These are phyloP conservation scores for Fragum whitleyi DNA, from an alignment of 2,888 invertebrate genomes.

Conservation along the genomic window DNA sequence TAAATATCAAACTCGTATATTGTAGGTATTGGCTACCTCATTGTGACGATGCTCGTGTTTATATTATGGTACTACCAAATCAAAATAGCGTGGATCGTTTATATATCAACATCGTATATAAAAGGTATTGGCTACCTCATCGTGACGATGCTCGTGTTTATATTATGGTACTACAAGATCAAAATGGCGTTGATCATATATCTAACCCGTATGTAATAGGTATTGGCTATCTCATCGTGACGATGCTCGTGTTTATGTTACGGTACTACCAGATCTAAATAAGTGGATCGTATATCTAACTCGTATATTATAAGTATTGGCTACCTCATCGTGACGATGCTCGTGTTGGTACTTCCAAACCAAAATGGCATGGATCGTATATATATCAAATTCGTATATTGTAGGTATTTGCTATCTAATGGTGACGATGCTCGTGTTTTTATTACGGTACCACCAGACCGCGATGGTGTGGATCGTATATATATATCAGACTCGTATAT, in stretches of 20 bases:
- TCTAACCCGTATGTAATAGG: too few species aligned
- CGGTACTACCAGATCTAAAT: slow-evolving; percentile 7
- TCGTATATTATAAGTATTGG: too few species aligned
- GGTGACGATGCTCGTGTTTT: not conserved
- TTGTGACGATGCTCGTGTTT: slow-evolving; percentile 12
- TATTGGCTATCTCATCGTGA: too few species aligned
- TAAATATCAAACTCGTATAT: too few species aligned
- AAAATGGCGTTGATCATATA: slow-evolving; percentile 12
- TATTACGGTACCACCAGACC: not conserved
- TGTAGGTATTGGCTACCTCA: slow-evolving; percentile 9
- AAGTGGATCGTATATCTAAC: slow-evolving; percentile 1
- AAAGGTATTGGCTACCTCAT: slow-evolving; percentile 10
- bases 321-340: too few species aligned
- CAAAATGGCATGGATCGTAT: slow-evolving; percentile 4
- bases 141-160: slow-evolving; percentile 12
- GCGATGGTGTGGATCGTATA: slow-evolving; percentile 6
- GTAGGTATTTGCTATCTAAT: too few species aligned
- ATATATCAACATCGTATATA: too few species aligned
- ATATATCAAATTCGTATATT: too few species aligned
- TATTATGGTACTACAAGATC: slow-evolving; percentile 6
- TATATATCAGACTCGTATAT: too few species aligned
- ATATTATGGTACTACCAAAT: slow-evolving; percentile 13
- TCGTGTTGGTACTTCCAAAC: slow-evolving; percentile 1
- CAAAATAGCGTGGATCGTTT: slow-evolving; percentile 9
- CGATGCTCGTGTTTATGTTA: not conserved